Percentiles rank a stretch among this genome's conserved stretches.
phyloP scores from a whole-genome alignment of 30 jellyfish, hydroid and myxozoan species.

The Clytia hemisphaerica region DNA sequence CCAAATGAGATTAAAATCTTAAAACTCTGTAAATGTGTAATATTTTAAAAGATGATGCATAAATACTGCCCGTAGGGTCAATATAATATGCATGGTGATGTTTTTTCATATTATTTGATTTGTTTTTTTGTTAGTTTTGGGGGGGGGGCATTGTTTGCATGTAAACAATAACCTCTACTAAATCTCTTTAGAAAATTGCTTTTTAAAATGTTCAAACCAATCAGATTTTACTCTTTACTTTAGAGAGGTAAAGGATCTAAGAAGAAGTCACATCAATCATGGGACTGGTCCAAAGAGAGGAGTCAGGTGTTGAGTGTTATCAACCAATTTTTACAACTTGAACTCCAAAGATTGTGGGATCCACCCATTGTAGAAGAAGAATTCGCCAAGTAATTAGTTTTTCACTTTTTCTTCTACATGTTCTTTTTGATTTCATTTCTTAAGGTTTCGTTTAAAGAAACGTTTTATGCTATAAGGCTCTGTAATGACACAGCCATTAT shows the following conservation, averaged over 20 bases:
- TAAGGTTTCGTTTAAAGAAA: neutral
- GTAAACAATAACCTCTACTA: too few relatives aligned
- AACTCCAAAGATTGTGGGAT: conserved; percentile 77
- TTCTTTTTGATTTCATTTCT: neutral
- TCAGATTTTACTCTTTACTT: too few relatives aligned
- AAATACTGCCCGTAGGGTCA: too few relatives aligned
- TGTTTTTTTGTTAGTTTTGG: too few relatives aligned
- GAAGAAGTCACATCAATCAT: conserved; percentile 26
- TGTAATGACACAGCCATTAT: too few relatives aligned
- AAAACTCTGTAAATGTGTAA: too few relatives aligned
- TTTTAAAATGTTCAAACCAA: too few relatives aligned
- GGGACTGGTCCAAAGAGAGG: conserved; percentile 76
- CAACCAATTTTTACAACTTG: conserved; percentile 70
- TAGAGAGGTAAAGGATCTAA: conserved; percentile 64
- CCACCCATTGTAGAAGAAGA: conserved; percentile 96
- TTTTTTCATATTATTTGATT: too few relatives aligned
- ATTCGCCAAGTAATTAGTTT: conserved; percentile 48
- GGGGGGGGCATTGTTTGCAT: too few relatives aligned
- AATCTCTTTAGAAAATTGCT: too few relatives aligned
- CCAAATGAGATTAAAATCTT: neutral
- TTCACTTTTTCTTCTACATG: neutral
- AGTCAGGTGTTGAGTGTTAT: conserved; percentile 50
- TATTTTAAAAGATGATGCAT: too few relatives aligned
- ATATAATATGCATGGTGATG: too few relatives aligned
- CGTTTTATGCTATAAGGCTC: neutral